A percentile compares a stretch with the other conserved stretches of the same genome.
phyloP scores from a whole-genome alignment of 1,140 invertebrate genomes.

The Leptestheria dahalacensis region DNA sequence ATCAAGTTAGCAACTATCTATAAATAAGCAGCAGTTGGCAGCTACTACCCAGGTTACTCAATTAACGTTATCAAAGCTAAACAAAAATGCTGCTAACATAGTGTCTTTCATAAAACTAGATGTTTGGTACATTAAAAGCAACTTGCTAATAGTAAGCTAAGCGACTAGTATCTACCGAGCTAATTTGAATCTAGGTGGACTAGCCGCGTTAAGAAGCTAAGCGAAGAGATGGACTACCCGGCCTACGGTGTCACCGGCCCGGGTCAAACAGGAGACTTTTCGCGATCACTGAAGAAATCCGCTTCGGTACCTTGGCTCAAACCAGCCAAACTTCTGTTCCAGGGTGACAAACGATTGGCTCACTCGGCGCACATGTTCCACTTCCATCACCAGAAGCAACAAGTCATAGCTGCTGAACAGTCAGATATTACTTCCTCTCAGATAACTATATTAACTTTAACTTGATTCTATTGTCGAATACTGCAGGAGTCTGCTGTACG shows the following conservation, averaged over 20 bases:
- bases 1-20: too few relatives aligned
- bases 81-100: too few relatives aligned
- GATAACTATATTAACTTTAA: too few relatives aligned
- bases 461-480: too few relatives aligned
- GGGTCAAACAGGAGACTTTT: constrained; percentile 36
- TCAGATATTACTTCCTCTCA: too few relatives aligned
- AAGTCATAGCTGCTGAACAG: constrained; percentile 48
- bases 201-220: constrained; percentile 50
- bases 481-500: background rate
- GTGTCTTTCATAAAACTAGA: too few relatives aligned
- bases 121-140: background rate
- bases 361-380: constrained; percentile 98
- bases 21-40: too few relatives aligned
- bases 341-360: constrained; percentile 66
- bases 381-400: constrained; percentile 96
- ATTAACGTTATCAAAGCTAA: too few relatives aligned
- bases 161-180: background rate
- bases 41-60: too few relatives aligned
- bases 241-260: constrained; percentile 89
- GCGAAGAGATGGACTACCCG: constrained; percentile 86
- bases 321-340: constrained; percentile 17
- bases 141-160: background rate
- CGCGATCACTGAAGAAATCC: background rate
- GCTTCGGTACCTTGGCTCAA: background rate
- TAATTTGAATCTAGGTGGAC: background rate